These are phyloP conservation scores for Hermetia illucens DNA, from an alignment of 1,140 invertebrate genomes.

Conservation along the genomic window DNA sequence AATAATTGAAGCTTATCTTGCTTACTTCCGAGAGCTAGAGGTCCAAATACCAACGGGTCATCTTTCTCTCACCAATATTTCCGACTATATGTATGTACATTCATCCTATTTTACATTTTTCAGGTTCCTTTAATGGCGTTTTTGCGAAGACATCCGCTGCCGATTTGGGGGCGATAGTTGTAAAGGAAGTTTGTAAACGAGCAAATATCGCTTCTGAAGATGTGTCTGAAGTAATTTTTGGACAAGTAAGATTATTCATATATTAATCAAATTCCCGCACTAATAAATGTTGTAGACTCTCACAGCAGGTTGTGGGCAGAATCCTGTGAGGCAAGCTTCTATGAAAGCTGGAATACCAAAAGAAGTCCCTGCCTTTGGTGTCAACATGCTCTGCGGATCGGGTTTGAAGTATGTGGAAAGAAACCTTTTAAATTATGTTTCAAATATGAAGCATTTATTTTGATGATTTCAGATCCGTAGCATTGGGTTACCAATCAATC, in stretches of 20 bases:
- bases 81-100: too few relatives aligned
- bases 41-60: constrained; percentile 9
- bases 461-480: constrained; percentile 43
- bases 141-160: constrained; percentile 52
- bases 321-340: constrained; percentile 70
- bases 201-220: constrained; percentile 45
- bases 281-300: constrained; percentile 36
- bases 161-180: constrained; percentile 60
- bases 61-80: constrained; percentile 3
- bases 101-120: too few relatives aligned
- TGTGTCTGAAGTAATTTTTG: constrained; percentile 74
- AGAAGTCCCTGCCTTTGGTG: constrained; percentile 52
- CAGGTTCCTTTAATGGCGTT: constrained; percentile 56
- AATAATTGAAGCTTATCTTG: neutral
- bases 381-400: constrained; percentile 81
- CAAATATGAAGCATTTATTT: constrained; percentile 8
- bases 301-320: constrained; percentile 64
- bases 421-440: constrained; percentile 3
- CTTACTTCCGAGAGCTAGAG: too few relatives aligned
- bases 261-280: constrained; percentile 6
- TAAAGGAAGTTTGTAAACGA: constrained; percentile 53
- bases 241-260: constrained; percentile 50
- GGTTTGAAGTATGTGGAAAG: constrained; percentile 54
- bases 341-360: constrained; percentile 63
- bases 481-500: constrained; percentile 54